Conservation (phyloP, 2,888 invertebrate species). For the Drosophila atroscutellata region DNA sequence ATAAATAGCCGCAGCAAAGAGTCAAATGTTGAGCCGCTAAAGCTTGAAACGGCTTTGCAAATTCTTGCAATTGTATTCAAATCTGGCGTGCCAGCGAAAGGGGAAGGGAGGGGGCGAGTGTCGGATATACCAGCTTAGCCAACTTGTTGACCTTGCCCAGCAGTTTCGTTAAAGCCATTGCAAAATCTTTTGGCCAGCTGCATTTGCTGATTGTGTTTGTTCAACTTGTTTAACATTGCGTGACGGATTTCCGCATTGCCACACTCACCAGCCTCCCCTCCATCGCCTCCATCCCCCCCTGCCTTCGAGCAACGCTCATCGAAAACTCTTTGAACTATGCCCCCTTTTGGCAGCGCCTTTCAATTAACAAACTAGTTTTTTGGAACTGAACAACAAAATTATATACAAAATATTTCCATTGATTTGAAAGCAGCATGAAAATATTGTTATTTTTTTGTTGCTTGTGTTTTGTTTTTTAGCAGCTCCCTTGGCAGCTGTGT, state of each 20-base stretch:
- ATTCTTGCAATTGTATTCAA: slow-evolving; percentile 77
- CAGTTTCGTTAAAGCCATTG: slow-evolving; percentile 59
- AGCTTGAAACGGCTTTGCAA: slow-evolving; percentile 49
- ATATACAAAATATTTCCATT: slow-evolving; percentile 24
- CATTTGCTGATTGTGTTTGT: slow-evolving; percentile 28
- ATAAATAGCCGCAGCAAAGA: slow-evolving; percentile 56
- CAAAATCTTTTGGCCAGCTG: slow-evolving; percentile 70
- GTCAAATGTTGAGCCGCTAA: slow-evolving; percentile 43
- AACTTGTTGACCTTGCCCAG: slow-evolving; percentile 69
- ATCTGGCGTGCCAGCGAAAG: slow-evolving; percentile 30
- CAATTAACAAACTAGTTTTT: slow-evolving; percentile 46
- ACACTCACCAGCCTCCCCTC: neutral
- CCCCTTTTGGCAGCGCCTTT: slow-evolving; percentile 34
- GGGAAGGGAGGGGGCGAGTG: neutral
- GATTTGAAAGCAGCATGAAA: slow-evolving; percentile 30
- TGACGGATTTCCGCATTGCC: slow-evolving; percentile 74
- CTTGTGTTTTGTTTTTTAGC: neutral
- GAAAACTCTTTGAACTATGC: slow-evolving; percentile 57
- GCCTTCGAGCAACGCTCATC: neutral
- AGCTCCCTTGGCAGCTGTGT: slow-evolving; percentile 11
- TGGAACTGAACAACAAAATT: neutral
- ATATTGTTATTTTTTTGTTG: neutral
- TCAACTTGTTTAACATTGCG: slow-evolving; percentile 57
- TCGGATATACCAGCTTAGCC: slow-evolving; percentile 28
- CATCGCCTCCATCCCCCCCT: neutral